A percentile compares a stretch with the other conserved stretches of the same genome.
Evolutionary conservation across 2,888 invertebrate genomes (phyloP).

Genomic region (Melikaiella ostensackeni): DNA sequence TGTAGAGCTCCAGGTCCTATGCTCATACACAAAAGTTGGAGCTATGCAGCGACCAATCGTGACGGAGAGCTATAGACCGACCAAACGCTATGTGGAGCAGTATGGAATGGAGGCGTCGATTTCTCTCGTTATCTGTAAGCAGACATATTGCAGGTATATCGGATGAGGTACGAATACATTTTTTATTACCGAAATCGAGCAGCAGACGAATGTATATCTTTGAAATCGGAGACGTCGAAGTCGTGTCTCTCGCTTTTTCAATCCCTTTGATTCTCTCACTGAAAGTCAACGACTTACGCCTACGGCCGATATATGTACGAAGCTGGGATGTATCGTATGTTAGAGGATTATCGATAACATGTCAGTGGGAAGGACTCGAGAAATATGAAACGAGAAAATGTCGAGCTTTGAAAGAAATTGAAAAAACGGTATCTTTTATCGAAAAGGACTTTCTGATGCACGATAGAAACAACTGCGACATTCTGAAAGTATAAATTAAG

Average conservation of each 20-base stretch:
- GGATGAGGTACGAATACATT: conserved; percentile 33
- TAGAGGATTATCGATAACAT: conserved; percentile 57
- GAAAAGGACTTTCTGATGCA: not conserved
- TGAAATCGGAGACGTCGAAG: conserved; percentile 48
- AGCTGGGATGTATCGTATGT: conserved; percentile 48
- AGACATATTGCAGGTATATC: not conserved
- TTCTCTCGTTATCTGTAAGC: conserved; percentile 6
- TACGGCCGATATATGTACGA: conserved; percentile 48
- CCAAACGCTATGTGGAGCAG: too few species aligned
- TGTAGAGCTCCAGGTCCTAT: too few species aligned
- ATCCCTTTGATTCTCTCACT: conserved; percentile 44
- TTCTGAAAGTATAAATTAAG: not conserved
- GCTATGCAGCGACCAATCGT: too few species aligned
- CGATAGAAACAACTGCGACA: not conserved
- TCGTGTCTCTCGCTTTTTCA: conserved; percentile 2
- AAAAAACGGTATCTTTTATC: conserved; percentile 23
- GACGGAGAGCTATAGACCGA: too few species aligned
- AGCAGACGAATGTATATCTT: conserved; percentile 46
- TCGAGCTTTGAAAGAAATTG: conserved; percentile 19
- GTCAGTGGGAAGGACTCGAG: conserved; percentile 45
- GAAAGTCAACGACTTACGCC: conserved; percentile 51
- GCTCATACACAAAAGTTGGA: too few species aligned
- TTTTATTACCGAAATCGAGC: conserved; percentile 36
- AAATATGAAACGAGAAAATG: conserved; percentile 40
- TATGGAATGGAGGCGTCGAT: too few species aligned